Evolutionary conservation across 2,888 invertebrate species (phyloP).

Genomic region (Corbicula japonica): DNA sequence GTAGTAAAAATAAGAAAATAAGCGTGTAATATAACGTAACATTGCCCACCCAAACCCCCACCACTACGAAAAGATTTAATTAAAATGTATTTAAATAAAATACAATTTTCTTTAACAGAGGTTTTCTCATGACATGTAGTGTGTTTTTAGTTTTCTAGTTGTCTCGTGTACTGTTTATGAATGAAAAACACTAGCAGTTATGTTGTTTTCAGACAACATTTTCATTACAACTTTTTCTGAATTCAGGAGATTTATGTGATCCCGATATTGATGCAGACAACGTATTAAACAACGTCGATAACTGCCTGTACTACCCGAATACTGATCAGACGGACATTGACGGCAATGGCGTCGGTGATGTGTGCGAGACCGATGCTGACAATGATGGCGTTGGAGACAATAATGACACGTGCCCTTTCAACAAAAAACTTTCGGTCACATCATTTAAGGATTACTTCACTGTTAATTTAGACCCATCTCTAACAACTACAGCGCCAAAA

Average conservation of each 20-base stretch:
- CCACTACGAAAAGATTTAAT: too few relatives aligned
- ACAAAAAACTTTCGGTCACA: conserved; percentile 33
- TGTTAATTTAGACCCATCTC: conserved; percentile 61
- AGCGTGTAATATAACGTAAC: too few relatives aligned
- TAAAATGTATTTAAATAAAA: too few relatives aligned
- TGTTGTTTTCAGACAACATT: not conserved
- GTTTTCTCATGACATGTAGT: too few relatives aligned
- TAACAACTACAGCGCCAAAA: conserved; percentile 43
- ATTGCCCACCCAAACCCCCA: too few relatives aligned
- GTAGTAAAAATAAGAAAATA: too few relatives aligned
- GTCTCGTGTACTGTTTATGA: too few relatives aligned
- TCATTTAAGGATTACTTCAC: conserved; percentile 62
- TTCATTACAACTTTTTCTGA: not conserved
- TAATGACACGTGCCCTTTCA: conserved; percentile 92
- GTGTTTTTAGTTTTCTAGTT: too few relatives aligned
- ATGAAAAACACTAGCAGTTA: not conserved
- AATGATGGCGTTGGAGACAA: conserved; percentile 79
- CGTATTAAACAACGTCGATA: conserved; percentile 94
- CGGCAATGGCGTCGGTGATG: conserved; percentile 69
- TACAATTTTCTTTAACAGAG: too few relatives aligned
- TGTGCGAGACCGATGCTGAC: conserved; percentile 80
- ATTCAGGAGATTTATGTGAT: conserved; percentile 87
- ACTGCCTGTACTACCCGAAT: conserved; percentile 94
- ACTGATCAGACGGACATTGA: conserved; percentile 88
- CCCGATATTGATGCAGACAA: conserved; percentile 90